phyloP scores from a whole-genome alignment of 2,113 vertebrate genomes.

The Cygnus atratus region DNA sequence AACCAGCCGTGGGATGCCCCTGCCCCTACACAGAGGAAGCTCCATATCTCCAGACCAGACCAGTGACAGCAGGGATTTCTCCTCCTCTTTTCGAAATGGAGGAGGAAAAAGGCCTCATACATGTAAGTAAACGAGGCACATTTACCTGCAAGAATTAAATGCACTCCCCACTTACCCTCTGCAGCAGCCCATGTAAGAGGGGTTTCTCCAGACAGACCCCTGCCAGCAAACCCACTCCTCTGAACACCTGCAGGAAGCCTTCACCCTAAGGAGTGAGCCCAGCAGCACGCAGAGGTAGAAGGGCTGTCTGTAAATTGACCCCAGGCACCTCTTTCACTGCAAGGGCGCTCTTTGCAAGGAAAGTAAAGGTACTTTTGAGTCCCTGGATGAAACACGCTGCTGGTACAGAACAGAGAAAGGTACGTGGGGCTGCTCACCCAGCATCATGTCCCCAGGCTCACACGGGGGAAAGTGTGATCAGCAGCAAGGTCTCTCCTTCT shows the following conservation, averaged over 20 bases:
- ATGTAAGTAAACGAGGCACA: not conserved
- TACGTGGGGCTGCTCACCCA: not conserved
- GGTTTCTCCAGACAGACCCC: not conserved
- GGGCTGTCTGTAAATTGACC: not conserved
- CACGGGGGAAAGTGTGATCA: fast-evolving
- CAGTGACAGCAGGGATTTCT: not conserved
- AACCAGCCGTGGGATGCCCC: not conserved
- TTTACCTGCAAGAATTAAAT: not conserved
- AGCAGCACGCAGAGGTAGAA: not conserved
- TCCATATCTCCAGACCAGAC: not conserved
- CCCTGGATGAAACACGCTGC: not conserved
- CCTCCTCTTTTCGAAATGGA: not conserved
- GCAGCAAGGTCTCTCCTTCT: not conserved
- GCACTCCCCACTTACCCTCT: not conserved
- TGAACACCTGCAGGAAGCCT: not conserved
- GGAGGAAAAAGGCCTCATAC: not conserved
- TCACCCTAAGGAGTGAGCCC: not conserved
- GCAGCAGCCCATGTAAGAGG: not conserved
- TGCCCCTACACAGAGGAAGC: not conserved
- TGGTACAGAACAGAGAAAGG: too few species aligned
- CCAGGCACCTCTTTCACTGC: not conserved
- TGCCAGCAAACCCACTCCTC: not conserved
- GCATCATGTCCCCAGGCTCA: not conserved
- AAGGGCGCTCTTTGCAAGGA: not conserved
- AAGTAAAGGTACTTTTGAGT: not conserved